These are phyloP conservation scores for Pseudomugil tenellus DNA, from an alignment of 2,797 vertebrate species.

Conservation along the genomic window DNA sequence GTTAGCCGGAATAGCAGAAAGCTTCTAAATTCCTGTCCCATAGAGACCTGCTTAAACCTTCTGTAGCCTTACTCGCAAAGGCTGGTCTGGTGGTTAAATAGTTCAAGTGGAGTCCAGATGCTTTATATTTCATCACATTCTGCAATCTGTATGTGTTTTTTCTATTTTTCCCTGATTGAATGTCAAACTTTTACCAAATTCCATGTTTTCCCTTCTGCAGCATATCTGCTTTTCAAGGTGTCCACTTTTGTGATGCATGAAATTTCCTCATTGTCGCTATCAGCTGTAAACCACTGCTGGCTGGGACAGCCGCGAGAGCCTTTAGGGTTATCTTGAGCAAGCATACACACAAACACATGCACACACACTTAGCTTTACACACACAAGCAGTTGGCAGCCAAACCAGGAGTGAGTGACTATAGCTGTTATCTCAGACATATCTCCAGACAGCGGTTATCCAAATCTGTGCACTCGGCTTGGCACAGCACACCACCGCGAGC, in stretches of 20 bases:
- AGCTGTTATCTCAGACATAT: constrained; percentile 75
- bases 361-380: constrained; percentile 30
- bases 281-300: constrained; percentile 66
- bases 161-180: constrained; percentile 26
- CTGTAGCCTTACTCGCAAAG: constrained; percentile 2
- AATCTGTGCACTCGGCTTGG: constrained; percentile 74
- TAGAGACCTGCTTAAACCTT: background rate
- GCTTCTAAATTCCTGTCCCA: constrained; percentile 18
- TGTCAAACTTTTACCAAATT: constrained; percentile 60
- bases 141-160: constrained; percentile 46
- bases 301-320: constrained; percentile 55
- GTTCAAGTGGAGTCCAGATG: constrained; percentile 21
- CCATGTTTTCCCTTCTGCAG: constrained; percentile 39
- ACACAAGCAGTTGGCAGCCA: constrained; percentile 52
- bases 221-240: constrained; percentile 63
- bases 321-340: constrained; percentile 65
- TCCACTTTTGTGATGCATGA: constrained; percentile 65
- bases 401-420: constrained; percentile 70
- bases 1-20: constrained; percentile 5
- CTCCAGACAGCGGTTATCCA: constrained; percentile 80
- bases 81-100: constrained; percentile 13
- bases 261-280: constrained; percentile 68
- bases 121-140: constrained; percentile 41
- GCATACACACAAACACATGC: constrained; percentile 13
- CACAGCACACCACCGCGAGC: constrained; percentile 61